Evolutionary conservation across 2,113 vertebrate genomes (phyloP).

Genomic region (Myodes glareolus): DNA sequence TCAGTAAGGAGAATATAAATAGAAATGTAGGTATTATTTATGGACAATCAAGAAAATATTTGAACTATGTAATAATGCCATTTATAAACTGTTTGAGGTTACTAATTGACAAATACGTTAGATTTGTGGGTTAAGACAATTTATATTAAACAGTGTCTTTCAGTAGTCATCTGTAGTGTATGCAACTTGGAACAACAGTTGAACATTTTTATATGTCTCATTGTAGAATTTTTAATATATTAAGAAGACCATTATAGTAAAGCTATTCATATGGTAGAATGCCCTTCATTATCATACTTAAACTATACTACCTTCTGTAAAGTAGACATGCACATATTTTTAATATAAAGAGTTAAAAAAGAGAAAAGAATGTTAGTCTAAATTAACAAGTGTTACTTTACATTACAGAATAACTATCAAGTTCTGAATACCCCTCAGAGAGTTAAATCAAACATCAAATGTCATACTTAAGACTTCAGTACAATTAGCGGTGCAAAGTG

Average conservation of each 20-base stretch:
- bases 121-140: not conserved
- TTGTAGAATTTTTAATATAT: not conserved
- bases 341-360: not conserved
- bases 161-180: not conserved
- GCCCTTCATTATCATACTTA: not conserved
- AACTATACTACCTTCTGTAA: not conserved
- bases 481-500: not conserved
- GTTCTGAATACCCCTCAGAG: not conserved
- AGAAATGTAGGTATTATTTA: not conserved
- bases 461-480: not conserved
- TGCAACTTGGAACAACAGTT: not conserved
- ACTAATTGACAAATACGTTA: not conserved
- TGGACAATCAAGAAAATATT: not conserved
- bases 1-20: not conserved
- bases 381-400: not conserved
- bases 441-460: constrained; percentile 20
- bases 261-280: not conserved
- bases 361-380: not conserved
- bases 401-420: not conserved
- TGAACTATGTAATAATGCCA: not conserved
- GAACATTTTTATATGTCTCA: not conserved
- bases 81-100: not conserved
- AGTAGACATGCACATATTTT: not conserved
- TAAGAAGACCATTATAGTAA: not conserved
- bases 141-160: not conserved